A percentile compares a stretch with the other conserved stretches of the same genome.
phyloP scores from a whole-genome alignment of 2,797 vertebrate genomes.

The Lutra lutra region DNA sequence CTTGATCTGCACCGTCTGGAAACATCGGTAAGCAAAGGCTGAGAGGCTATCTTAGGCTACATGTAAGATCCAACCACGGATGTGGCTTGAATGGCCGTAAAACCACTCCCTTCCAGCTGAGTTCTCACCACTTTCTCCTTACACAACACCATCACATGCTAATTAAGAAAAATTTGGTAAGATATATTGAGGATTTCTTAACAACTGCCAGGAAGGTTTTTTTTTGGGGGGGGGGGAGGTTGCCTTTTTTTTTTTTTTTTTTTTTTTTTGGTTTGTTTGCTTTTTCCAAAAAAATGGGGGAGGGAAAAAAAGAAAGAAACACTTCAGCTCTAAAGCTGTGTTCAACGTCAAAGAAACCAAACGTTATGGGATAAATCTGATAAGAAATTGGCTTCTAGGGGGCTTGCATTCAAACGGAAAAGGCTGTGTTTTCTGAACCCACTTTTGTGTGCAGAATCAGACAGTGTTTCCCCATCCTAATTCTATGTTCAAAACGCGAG shows the following conservation, averaged over 20 bases:
- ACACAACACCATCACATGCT: conserved; percentile 68
- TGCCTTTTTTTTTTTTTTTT: background rate
- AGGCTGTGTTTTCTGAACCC: conserved; percentile 77
- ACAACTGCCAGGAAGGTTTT: conserved; percentile 66
- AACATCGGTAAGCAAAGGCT: conserved; percentile 82
- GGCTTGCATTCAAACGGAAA: conserved; percentile 78
- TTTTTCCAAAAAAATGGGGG: conserved; percentile 69
- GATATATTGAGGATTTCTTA: conserved; percentile 83
- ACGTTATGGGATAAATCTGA: conserved; percentile 73
- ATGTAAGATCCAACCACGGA: conserved; percentile 72
- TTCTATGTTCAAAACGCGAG: conserved; percentile 73
- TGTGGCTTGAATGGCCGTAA: conserved; percentile 77
- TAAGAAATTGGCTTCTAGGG: conserved; percentile 73
- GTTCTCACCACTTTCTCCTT: conserved; percentile 64
- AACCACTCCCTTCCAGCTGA: conserved; percentile 72
- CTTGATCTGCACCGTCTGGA: conserved; percentile 81
- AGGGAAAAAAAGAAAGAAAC: conserved; percentile 58
- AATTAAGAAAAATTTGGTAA: conserved; percentile 77
- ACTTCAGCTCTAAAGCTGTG: conserved; percentile 77
- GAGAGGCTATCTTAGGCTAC: conserved; percentile 77
- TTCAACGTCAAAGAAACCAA: conserved; percentile 81
- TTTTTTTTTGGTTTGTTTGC: background rate
- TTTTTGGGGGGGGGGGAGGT: no score
- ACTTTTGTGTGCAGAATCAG: conserved; percentile 83
- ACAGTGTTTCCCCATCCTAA: conserved; percentile 69